phyloP scores from a whole-genome alignment of 2,888 invertebrate species.

The Drosophila nr. medialis region DNA sequence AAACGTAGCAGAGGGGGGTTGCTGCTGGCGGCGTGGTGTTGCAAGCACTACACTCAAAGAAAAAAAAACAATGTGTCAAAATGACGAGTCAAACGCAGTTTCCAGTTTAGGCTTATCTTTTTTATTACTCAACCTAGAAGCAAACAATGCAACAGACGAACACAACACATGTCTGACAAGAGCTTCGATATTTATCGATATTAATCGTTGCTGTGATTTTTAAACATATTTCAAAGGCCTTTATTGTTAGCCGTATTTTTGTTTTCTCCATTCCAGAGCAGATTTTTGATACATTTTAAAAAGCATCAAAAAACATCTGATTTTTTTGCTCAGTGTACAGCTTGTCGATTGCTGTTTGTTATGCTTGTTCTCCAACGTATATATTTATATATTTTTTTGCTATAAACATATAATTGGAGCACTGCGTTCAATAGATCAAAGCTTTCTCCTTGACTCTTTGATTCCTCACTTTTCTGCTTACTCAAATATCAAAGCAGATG shows the following conservation, averaged over 20 bases:
- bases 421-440: constrained; percentile 1
- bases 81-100: too few relatives aligned
- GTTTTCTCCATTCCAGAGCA: not conserved
- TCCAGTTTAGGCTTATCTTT: too few relatives aligned
- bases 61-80: not conserved
- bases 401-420: constrained; percentile 9
- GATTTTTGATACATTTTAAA: too few relatives aligned
- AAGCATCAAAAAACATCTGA: not conserved
- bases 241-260: not conserved
- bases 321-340: not conserved
- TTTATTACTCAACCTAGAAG: too few relatives aligned
- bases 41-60: not conserved
- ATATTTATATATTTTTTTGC: not conserved
- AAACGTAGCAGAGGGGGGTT: not conserved
- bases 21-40: not conserved
- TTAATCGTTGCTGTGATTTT: too few relatives aligned
- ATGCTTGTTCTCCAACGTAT: not conserved
- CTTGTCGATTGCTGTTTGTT: not conserved
- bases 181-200: too few relatives aligned
- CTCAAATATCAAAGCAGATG: not conserved
- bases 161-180: too few relatives aligned
- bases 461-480: not conserved
- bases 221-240: not conserved
- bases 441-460: not conserved
- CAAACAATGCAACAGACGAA: too few relatives aligned